Evolutionary conservation across 2,888 invertebrate species (phyloP).

Genomic region (Gastracanthus pulcherrimus): DNA sequence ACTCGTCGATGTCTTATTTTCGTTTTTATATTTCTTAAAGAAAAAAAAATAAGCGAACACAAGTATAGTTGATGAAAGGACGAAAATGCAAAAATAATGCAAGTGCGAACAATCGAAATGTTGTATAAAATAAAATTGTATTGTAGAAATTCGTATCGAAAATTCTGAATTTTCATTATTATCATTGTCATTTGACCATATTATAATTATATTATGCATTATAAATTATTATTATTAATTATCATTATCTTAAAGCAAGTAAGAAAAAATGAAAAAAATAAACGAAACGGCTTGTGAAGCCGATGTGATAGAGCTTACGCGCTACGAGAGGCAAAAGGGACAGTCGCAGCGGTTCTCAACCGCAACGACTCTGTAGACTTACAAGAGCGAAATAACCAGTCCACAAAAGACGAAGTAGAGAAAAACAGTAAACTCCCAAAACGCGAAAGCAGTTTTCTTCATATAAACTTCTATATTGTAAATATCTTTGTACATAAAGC

Average conservation of each 20-base stretch:
- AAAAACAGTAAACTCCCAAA: slow-evolving; percentile 43
- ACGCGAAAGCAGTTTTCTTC: slow-evolving; percentile 54
- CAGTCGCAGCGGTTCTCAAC: slow-evolving; percentile 55
- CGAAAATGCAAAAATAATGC: slow-evolving; percentile 46
- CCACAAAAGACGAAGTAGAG: slow-evolving; percentile 17
- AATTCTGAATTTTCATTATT: slow-evolving; percentile 59
- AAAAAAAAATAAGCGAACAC: slow-evolving; percentile 28
- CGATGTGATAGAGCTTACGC: slow-evolving; percentile 78
- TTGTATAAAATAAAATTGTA: slow-evolving; percentile 57
- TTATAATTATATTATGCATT: slow-evolving; percentile 57
- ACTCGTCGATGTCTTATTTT: slow-evolving; percentile 49
- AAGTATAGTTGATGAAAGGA: slow-evolving; percentile 51
- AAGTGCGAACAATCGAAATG: slow-evolving; percentile 54
- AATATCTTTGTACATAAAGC: slow-evolving; percentile 66
- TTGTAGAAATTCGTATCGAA: slow-evolving; percentile 54
- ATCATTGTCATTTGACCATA: slow-evolving; percentile 57
- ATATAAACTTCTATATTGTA: slow-evolving; percentile 60
- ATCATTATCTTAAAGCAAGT: slow-evolving; percentile 51
- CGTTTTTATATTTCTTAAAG: slow-evolving; percentile 52
- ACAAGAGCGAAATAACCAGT: not conserved
- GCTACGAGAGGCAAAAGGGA: slow-evolving; percentile 67
- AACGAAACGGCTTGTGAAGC: slow-evolving; percentile 76
- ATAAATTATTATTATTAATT: slow-evolving; percentile 57
- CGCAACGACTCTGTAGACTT: slow-evolving; percentile 36
- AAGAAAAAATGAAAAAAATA: slow-evolving; percentile 58